A percentile compares a stretch with the other conserved stretches of the same genome.
Evolutionary conservation across 2,888 invertebrate genomes (phyloP).

Genomic region (Conus canariensis): DNA sequence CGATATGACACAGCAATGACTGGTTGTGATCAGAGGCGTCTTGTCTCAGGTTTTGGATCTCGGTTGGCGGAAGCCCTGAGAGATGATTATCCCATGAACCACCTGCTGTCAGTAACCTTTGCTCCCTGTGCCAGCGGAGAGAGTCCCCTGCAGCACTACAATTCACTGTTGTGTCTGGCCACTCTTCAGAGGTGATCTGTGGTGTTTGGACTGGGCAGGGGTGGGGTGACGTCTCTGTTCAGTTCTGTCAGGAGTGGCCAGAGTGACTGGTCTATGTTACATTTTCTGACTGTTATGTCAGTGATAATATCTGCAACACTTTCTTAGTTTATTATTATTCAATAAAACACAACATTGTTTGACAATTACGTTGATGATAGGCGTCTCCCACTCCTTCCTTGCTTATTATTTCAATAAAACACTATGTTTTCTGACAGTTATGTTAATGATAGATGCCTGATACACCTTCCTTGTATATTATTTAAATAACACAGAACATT

Average conservation of each 20-base stretch:
- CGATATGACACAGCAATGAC: too few species aligned
- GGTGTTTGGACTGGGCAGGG: too few species aligned
- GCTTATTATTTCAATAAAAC: neutral
- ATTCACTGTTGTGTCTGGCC: conserved; percentile 70
- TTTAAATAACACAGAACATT: too few species aligned
- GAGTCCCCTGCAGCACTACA: conserved; percentile 77
- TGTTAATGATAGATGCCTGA: too few species aligned
- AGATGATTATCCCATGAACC: conserved; percentile 70
- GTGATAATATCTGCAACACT: neutral
- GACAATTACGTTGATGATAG: neutral
- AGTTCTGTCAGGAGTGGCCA: neutral
- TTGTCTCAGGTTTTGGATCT: conserved; percentile 71
- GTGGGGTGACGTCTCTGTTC: too few species aligned
- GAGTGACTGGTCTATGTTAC: neutral
- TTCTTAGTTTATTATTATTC: too few species aligned
- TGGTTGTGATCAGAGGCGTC: too few species aligned
- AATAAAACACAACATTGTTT: too few species aligned
- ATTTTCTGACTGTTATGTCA: neutral
- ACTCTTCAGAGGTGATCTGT: conserved; percentile 68
- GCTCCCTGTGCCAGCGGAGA: conserved; percentile 75
- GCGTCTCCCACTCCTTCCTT: neutral
- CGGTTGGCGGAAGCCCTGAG: conserved; percentile 69
- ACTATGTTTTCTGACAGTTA: too few species aligned
- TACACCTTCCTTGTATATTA: too few species aligned
- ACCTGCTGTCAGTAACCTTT: conserved; percentile 73